Evolutionary conservation across 2,113 vertebrate genomes (phyloP).

Genomic region (Perccottus glenii): DNA sequence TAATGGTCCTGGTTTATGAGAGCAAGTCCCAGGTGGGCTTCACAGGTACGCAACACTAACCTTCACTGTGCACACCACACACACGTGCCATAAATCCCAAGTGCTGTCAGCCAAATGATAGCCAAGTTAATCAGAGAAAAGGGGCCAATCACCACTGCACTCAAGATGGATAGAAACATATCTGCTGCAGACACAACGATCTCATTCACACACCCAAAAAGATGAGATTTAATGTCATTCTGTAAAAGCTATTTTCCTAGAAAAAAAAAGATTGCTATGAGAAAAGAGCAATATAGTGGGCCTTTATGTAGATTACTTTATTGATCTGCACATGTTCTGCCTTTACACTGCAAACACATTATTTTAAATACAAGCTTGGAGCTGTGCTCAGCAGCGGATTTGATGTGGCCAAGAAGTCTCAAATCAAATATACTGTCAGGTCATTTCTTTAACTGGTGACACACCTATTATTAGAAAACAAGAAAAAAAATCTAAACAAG

Average conservation of each 20-base stretch:
- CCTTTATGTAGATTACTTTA: constrained; percentile 53
- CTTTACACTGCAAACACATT: constrained; percentile 20
- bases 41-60: constrained; percentile 41
- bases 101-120: constrained; percentile 54
- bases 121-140: constrained; percentile 69
- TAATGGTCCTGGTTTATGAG: constrained; percentile 53
- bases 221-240: constrained; percentile 2
- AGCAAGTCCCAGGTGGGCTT: constrained; percentile 59
- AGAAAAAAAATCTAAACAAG: neutral
- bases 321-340: constrained; percentile 40
- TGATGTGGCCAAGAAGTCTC: constrained; percentile 25
- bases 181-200: constrained; percentile 35
- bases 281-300: constrained; percentile 41
- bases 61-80: constrained; percentile 37
- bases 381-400: constrained; percentile 27
- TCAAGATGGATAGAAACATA: constrained; percentile 42
- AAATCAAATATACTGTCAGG: constrained; percentile 1
- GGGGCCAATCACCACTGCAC: constrained; percentile 48
- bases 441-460: constrained; percentile 4
- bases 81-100: constrained; percentile 35
- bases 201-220: constrained; percentile 24
- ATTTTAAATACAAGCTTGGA: constrained; percentile 45
- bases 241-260: constrained; percentile 20
- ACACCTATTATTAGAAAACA: neutral
- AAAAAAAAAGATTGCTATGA: constrained; percentile 44